A percentile compares a stretch with the other conserved stretches of the same genome.
Evolutionary conservation across 2,797 vertebrate genomes (phyloP).

Genomic region (Oryzias sinensis): DNA sequence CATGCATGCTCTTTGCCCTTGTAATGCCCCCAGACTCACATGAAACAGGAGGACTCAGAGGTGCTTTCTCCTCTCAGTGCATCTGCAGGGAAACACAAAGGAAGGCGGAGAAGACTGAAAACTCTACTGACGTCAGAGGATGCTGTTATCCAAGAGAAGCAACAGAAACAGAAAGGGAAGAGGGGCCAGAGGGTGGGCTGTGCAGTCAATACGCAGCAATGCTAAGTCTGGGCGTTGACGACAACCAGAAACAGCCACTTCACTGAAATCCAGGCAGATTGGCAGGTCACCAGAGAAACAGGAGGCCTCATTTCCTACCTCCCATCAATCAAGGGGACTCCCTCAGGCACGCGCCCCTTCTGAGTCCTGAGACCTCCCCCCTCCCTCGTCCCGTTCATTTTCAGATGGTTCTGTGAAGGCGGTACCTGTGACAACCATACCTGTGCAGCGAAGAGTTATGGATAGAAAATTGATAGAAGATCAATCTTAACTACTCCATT

Average conservation of each 20-base stretch:
- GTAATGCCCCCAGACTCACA: not conserved
- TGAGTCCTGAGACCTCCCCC: slow-evolving; percentile 64
- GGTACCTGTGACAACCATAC: slow-evolving; percentile 4
- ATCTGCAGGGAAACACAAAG: slow-evolving; percentile 3
- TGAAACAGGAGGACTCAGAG: slow-evolving; percentile 9
- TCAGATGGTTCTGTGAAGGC: slow-evolving; percentile 26
- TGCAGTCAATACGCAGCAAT: slow-evolving; percentile 17
- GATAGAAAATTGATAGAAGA: too few relatives aligned
- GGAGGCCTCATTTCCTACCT: slow-evolving; percentile 67
- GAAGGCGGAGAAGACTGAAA: slow-evolving; percentile 26
- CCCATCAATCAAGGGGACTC: slow-evolving; percentile 57
- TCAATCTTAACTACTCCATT: not conserved
- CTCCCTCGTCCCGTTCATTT: slow-evolving; percentile 33
- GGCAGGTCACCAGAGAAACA: slow-evolving; percentile 43
- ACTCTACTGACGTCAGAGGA: slow-evolving; percentile 34
- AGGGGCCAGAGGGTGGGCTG: slow-evolving; percentile 23
- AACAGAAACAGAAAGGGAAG: slow-evolving; percentile 25
- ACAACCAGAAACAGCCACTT: slow-evolving; percentile 16
- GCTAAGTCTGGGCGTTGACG: slow-evolving; percentile 49
- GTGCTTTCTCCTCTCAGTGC: slow-evolving; percentile 14
- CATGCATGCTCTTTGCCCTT: slow-evolving; percentile 1
- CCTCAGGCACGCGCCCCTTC: slow-evolving; percentile 50
- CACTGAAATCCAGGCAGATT: slow-evolving; percentile 15
- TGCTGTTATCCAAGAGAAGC: slow-evolving; percentile 17
- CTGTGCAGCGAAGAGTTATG: slow-evolving; percentile 26